A percentile compares a stretch with the other conserved stretches of the same genome.
phyloP scores from a whole-genome alignment of 2,888 invertebrate species.

The Plebejus argus region DNA sequence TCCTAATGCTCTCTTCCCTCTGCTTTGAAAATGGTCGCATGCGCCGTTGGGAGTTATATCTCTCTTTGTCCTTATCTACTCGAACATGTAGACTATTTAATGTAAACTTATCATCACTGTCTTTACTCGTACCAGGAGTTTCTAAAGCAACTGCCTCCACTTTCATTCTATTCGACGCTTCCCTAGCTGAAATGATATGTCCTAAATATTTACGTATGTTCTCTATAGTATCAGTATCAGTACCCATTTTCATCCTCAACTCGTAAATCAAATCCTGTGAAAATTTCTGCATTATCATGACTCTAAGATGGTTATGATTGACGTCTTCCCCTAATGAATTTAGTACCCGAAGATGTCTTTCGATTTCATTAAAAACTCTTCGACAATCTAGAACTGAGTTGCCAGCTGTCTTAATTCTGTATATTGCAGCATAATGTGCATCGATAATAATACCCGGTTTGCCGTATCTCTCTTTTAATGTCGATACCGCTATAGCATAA shows the following conservation, averaged over 20 bases:
- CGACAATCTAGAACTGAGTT: slow-evolving; percentile 35
- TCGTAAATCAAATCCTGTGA: slow-evolving; percentile 40
- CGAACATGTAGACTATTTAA: slow-evolving; percentile 21
- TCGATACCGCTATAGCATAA: slow-evolving; percentile 40
- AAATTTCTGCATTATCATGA: slow-evolving; percentile 39
- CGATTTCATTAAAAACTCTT: slow-evolving; percentile 40
- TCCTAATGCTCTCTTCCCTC: too few species aligned
- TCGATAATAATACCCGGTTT: slow-evolving; percentile 37
- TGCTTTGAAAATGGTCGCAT: slow-evolving; percentile 11
- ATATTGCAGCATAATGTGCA: slow-evolving; percentile 42
- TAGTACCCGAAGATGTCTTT: slow-evolving; percentile 44
- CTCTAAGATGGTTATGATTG: slow-evolving; percentile 40
- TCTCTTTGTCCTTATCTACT: slow-evolving; percentile 30
- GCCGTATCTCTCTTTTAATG: slow-evolving; percentile 39
- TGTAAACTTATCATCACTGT: too few species aligned
- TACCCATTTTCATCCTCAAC: slow-evolving; percentile 35
- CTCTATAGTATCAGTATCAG: slow-evolving; percentile 35
- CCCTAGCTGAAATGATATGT: slow-evolving; percentile 39
- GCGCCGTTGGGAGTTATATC: background rate
- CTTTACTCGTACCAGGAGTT: too few species aligned
- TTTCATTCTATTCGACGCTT: too few species aligned
- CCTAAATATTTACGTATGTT: slow-evolving; percentile 36
- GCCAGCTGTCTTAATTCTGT: slow-evolving; percentile 36
- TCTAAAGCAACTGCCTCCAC: too few species aligned
- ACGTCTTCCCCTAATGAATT: slow-evolving; percentile 44